phyloP scores from a whole-genome alignment of 2,113 vertebrate genomes.

The Pithys albifrons region DNA sequence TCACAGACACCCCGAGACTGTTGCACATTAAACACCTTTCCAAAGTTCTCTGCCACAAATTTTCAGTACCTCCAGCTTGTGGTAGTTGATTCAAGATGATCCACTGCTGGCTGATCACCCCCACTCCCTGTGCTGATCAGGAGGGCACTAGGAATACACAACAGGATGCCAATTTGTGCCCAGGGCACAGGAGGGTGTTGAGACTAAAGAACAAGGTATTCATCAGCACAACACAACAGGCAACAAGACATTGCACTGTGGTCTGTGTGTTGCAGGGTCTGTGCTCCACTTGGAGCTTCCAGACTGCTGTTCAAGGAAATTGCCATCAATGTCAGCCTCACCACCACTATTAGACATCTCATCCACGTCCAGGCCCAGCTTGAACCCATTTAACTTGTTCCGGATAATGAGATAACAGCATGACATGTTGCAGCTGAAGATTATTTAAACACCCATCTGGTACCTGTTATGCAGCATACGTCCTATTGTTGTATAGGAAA shows the following conservation, averaged over 20 bases:
- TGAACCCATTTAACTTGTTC: constrained; percentile 65
- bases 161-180: background rate
- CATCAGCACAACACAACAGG: background rate
- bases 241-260: background rate
- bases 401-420: constrained; percentile 65
- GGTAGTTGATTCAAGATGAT: background rate
- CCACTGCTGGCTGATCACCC: background rate
- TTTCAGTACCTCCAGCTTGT: background rate
- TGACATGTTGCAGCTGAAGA: constrained; percentile 63
- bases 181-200: background rate
- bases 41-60: background rate
- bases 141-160: background rate
- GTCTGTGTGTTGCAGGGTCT: background rate
- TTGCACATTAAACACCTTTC: background rate
- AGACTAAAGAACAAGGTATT: accelerated
- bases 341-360: constrained; percentile 43
- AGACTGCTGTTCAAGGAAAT: constrained; percentile 64
- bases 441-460: constrained; percentile 66
- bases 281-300: constrained; percentile 58
- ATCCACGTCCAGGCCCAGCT: constrained; percentile 50
- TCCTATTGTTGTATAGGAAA: constrained; percentile 65
- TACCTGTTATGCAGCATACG: constrained; percentile 64
- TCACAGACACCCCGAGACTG: background rate
- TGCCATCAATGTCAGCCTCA: constrained; percentile 61
- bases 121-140: background rate